Base-by-base conservation (phyloP, 2,888 invertebrate species). In the Epiblema foenella region DNA sequence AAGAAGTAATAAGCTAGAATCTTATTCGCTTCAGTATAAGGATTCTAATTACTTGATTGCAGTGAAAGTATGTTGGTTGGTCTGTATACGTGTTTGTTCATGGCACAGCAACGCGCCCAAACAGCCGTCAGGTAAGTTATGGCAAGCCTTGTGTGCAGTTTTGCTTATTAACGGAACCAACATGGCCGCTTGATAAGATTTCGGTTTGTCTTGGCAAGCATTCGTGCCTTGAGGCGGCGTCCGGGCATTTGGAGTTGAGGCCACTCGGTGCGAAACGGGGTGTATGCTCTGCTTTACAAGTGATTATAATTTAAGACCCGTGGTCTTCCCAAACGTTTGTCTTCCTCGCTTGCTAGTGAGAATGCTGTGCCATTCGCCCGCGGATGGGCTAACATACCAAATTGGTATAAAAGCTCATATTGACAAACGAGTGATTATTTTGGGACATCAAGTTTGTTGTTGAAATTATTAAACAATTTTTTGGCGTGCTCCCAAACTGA, bases 151-250 rank as follows among this genome's bases (percentile, higher is more conserved):
- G 90, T 91, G 90, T 89, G 87, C 85, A 92, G 90, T 91, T 93
- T 93, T 92, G 91, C 90, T 93, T 93, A 93, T 92, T 93, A 93
- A 91, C 89, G 83, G 89, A 80, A 85, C 88, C 87, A 91, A 89
- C 86, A 90, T 89, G 91, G 91, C 89, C 83, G 88, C 85, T 89
- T 89, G 93, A 89, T 92, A 93, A 93, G 92, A 93, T 92, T 93
- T 90, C 78, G 87, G 92, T 89, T 91, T 90, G 93, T 91, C 91
- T 93, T 92, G 89, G 88, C 83, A 85, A 89, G 89, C 92, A 64
- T 64, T 64, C 64, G 93, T 93, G 93, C 92, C 91, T 86, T 75
- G 83, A 80, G 89, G 89, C 86, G 81, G 84, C 83, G 86, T 82
- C 82, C 77, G 86, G 88, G 93, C 86, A 91, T 93, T 91, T 90